Evolutionary conservation across 2,888 invertebrate species (phyloP).

Genomic region (Sepiola atlantica): DNA sequence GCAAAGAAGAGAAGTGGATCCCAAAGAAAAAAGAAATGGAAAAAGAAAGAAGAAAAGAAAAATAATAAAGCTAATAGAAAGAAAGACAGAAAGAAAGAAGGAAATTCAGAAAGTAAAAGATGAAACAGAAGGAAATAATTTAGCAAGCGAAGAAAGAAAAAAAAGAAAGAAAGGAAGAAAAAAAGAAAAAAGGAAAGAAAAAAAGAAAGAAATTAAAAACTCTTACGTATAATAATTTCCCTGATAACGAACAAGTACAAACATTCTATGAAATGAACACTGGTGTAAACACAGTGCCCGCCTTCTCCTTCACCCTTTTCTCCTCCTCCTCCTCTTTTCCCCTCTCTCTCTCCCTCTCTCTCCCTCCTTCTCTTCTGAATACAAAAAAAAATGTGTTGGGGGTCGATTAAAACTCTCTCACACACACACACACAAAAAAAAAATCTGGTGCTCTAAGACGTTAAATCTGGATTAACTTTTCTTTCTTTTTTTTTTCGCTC

Average conservation of each 20-base stretch:
- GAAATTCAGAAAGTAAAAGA: background rate
- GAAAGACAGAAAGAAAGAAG: background rate
- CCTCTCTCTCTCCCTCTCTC: slow-evolving; percentile 47
- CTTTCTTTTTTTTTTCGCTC: no score
- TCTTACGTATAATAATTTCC: background rate
- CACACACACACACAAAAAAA: no score
- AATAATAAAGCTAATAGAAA: background rate
- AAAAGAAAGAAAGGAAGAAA: background rate
- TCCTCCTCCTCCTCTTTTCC: background rate
- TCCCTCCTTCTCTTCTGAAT: background rate
- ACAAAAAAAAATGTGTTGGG: background rate
- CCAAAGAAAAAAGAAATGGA: background rate
- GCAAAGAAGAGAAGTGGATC: background rate
- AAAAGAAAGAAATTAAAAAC: background rate
- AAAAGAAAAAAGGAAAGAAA: background rate
- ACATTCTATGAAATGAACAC: background rate
- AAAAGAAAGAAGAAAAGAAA: background rate
- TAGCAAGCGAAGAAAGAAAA: background rate
- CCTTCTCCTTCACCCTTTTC: background rate
- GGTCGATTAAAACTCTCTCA: no score
- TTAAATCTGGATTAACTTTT: background rate
- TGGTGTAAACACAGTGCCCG: background rate
- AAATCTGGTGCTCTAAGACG: background rate
- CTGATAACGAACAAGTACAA: background rate
- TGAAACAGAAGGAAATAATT: background rate